A percentile compares a stretch with the other conserved stretches of the same genome.
Conservation (phyloP, 2,888 invertebrate genomes). For the Drosophila falleni region DNA sequence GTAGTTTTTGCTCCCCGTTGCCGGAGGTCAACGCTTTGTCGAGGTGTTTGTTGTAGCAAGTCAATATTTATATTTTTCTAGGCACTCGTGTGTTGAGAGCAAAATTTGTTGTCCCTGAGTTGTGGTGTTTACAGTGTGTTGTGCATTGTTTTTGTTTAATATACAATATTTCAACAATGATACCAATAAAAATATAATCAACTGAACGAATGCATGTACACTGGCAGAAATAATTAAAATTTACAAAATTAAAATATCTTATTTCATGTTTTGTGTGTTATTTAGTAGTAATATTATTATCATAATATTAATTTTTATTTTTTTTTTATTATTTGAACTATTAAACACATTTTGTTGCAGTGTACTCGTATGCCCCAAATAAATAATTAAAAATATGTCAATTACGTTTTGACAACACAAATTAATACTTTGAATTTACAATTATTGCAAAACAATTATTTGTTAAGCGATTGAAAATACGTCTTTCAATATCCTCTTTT, state of each 20-base stretch:
- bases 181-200: constrained; percentile 33
- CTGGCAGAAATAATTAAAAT: constrained; percentile 8
- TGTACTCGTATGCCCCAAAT: background rate
- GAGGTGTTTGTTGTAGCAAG: constrained; percentile 37
- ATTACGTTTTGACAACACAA: background rate
- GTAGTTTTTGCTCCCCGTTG: constrained; percentile 7
- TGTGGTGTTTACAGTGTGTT: constrained; percentile 42
- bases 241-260: background rate
- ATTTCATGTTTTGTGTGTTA: background rate
- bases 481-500: background rate
- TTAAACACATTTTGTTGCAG: background rate
- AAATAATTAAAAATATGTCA: background rate
- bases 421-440: background rate
- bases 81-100: constrained; percentile 27
- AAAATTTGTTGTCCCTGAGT: constrained; percentile 21
- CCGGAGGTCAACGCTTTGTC: constrained; percentile 16
- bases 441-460: background rate
- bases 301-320: background rate
- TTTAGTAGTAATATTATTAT: background rate
- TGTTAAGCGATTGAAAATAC: background rate
- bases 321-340: background rate
- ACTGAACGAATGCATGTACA: constrained; percentile 15
- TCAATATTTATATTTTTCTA: constrained; percentile 59
- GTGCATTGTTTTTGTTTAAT: constrained; percentile 46
- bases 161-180: constrained; percentile 23